These are phyloP conservation scores for Yponomeuta plumbellus DNA, from an alignment of 2,888 invertebrate genomes.

Conservation along the genomic window DNA sequence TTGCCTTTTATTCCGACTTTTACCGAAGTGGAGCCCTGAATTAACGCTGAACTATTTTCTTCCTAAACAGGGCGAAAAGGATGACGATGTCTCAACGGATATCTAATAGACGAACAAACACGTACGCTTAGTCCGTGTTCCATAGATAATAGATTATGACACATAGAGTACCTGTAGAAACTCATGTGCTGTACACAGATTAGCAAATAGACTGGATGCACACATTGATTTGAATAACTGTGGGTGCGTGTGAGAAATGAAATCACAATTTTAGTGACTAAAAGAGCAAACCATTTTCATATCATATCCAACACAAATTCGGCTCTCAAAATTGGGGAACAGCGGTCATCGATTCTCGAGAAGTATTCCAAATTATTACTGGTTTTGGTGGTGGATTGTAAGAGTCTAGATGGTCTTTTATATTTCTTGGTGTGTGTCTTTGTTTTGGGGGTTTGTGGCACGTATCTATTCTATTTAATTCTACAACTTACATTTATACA, in stretches of 20 bases:
- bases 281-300: not conserved
- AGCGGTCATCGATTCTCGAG: not conserved
- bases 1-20: too few species aligned
- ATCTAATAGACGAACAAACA: constrained; percentile 22
- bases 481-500: not conserved
- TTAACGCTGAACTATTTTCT: constrained; percentile 16
- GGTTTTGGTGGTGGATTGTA: not conserved
- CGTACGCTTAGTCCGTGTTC: constrained; percentile 29
- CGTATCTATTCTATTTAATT: not conserved
- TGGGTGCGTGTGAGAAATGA: not conserved
- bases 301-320: not conserved
- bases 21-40: not conserved
- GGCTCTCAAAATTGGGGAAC: not conserved
- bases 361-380: not conserved
- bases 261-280: not conserved
- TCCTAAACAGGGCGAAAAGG: constrained; percentile 39
- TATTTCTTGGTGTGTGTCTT: not conserved
- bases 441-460: not conserved
- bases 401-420: not conserved
- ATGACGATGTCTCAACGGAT: constrained; percentile 28
- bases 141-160: constrained; percentile 18
- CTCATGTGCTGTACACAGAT: not conserved
- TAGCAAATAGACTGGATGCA: not conserved
- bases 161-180: constrained; percentile 6
- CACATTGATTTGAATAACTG: not conserved